Conservation (phyloP, 2,888 invertebrate genomes). For the Bunonema sp. region DNA sequence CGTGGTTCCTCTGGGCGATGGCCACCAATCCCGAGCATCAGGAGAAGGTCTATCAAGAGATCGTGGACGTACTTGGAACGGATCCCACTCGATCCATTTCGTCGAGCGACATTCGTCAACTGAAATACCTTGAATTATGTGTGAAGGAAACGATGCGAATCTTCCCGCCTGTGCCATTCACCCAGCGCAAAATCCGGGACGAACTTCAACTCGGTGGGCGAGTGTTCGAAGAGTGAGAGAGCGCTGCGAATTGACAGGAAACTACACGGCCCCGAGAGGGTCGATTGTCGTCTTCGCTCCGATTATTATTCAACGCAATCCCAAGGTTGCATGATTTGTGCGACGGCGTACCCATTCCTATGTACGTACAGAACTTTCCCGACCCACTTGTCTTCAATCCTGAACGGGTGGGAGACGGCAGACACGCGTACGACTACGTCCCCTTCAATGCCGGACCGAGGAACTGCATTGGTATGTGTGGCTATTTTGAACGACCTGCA, state of each 20-base stretch:
- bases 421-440: too few relatives aligned
- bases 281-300: neutral
- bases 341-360: neutral
- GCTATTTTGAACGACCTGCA: neutral
- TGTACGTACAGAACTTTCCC: neutral
- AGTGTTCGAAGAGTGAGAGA: too few relatives aligned
- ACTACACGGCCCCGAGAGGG: neutral
- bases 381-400: too few relatives aligned
- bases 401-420: too few relatives aligned
- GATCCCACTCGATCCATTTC: slow-evolving; percentile 1
- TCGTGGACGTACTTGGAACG: neutral
- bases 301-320: neutral
- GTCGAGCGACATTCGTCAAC: slow-evolving; percentile 2
- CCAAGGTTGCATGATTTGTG: neutral
- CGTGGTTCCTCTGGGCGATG: slow-evolving; percentile 6
- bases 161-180: slow-evolving; percentile 5
- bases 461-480: neutral
- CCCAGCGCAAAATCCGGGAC: slow-evolving; percentile 3
- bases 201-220: slow-evolving; percentile 1
- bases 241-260: neutral
- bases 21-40: slow-evolving; percentile 5
- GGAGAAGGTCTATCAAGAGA: slow-evolving; percentile 3
- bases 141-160: slow-evolving; percentile 5
- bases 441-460: too few relatives aligned
- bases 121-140: slow-evolving; percentile 4